Percentiles rank a stretch among this genome's conserved stretches.
Evolutionary conservation across 2,797 vertebrate genomes (phyloP).

Genomic region (Arctocebus calabarensis): DNA sequence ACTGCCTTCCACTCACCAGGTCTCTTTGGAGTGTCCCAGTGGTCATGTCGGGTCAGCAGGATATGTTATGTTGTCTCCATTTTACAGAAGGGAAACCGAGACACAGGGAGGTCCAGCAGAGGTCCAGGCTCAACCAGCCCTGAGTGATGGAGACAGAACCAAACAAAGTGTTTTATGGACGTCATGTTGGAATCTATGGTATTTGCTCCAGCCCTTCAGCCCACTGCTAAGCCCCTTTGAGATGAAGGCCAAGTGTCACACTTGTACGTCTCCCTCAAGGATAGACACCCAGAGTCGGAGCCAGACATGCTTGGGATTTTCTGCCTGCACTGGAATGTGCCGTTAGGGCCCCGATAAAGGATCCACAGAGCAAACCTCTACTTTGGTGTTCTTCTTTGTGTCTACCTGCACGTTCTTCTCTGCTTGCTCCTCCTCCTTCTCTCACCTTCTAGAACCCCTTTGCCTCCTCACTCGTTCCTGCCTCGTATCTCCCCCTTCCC

Average conservation of each 20-base stretch:
- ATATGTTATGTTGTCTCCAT: background rate
- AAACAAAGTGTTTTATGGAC: background rate
- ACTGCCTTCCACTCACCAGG: background rate
- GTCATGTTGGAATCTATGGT: background rate
- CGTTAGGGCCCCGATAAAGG: background rate
- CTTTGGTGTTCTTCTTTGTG: background rate
- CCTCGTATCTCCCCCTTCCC: background rate
- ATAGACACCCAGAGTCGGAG: background rate
- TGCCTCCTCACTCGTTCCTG: no score
- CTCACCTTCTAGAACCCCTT: background rate
- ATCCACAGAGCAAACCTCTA: background rate
- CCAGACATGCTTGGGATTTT: background rate
- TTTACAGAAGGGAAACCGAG: background rate
- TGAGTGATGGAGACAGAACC: background rate
- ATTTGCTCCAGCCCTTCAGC: accelerated
- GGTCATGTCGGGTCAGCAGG: background rate
- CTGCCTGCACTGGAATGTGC: background rate
- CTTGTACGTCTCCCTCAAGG: background rate
- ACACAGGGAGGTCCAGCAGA: background rate
- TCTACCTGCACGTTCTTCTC: background rate
- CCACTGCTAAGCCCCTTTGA: accelerated
- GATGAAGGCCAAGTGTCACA: accelerated
- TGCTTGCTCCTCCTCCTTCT: background rate
- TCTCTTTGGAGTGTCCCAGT: background rate
- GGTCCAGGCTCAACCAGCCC: background rate